phyloP scores from a whole-genome alignment of 1,140 invertebrate species.

The Himalopsyche phryganea region DNA sequence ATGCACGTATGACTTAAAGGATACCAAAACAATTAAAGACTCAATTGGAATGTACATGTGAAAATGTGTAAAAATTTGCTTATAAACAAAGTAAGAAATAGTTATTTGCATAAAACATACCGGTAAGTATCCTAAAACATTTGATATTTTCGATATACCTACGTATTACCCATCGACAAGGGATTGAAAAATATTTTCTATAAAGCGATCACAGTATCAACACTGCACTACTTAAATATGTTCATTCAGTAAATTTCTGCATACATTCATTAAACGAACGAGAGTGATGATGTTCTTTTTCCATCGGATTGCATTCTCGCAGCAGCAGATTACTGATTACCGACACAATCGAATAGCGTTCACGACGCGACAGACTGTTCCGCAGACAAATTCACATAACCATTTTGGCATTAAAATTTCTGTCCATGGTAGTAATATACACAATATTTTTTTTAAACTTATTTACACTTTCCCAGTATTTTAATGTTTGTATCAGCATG shows the following conservation, averaged over 20 bases:
- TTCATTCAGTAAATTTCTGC: slow-evolving; percentile 2
- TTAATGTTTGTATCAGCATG: not conserved
- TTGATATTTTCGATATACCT: not conserved
- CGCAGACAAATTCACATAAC: slow-evolving; percentile 17
- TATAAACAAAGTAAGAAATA: no score
- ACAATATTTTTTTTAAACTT: slow-evolving; percentile 15
- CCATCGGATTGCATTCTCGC: not conserved
- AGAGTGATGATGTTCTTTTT: not conserved
- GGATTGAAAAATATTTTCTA: slow-evolving; percentile 16
- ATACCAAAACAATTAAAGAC: no score
- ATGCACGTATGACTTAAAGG: no score
- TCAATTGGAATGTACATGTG: no score
- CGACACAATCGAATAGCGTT: no score
- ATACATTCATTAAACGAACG: not conserved
- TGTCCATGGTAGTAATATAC: slow-evolving; percentile 19
- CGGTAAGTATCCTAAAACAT: not conserved
- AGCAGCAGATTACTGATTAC: not conserved
- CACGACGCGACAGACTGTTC: no score
- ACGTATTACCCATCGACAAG: not conserved
- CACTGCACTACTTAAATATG: slow-evolving; percentile 28
- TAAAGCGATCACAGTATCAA: slow-evolving; percentile 29
- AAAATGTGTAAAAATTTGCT: no score
- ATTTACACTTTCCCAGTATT: slow-evolving; percentile 16
- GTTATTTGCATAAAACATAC: no score
- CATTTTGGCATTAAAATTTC: slow-evolving; percentile 15